Evolutionary conservation across 1,140 invertebrate species (phyloP), one percentile per base, ranked within the genome.

Genomic region (Gonioctena quinquepunctata): DNA sequence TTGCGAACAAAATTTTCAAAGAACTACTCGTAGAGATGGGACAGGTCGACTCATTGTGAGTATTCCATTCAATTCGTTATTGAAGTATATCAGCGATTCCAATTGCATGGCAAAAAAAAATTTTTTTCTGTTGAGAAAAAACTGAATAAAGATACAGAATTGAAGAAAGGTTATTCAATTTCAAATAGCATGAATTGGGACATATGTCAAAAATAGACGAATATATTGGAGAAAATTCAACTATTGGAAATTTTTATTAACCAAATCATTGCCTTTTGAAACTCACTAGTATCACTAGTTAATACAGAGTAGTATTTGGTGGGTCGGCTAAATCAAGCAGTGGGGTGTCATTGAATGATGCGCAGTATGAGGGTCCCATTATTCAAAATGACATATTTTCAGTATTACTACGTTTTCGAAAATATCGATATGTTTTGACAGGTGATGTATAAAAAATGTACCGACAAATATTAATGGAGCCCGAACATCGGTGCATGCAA

Each of bases 371-470:
- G 1, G 79, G 81, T 1, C 76, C 81, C 7, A 79, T 59, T 8
- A 63, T 82, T 23, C 79, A 81, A 72, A 52, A 77, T 2, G 82
- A 86, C 52, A 54, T 86, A 18, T 68, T 81, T 54, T 69, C 73
- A 25, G 75, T 85, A 56, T 26, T 86, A 4, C 68, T 86, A 18
- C 76, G 83, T 49, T 86, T 84, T 80, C 42, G 85, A 49, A 68
- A 61, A 33, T 77, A 83, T 69, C 72, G 57, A 18, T 66, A 82
- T 59, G 81, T 80, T 25, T 71, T 86, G 19, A 72, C 75, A 18
- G 79, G 78, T 5, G 85, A 86, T 66, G 79, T 85, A 8, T 71
- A 66, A 19, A 81, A 33, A 70, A 84, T 83, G 77, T 85, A 83
- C 66, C 65, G 80, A 5, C 80, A 84, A 73, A 74, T 84, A 2